phyloP scores from a whole-genome alignment of 2,797 vertebrate species.

The Aotus griseimembra region DNA sequence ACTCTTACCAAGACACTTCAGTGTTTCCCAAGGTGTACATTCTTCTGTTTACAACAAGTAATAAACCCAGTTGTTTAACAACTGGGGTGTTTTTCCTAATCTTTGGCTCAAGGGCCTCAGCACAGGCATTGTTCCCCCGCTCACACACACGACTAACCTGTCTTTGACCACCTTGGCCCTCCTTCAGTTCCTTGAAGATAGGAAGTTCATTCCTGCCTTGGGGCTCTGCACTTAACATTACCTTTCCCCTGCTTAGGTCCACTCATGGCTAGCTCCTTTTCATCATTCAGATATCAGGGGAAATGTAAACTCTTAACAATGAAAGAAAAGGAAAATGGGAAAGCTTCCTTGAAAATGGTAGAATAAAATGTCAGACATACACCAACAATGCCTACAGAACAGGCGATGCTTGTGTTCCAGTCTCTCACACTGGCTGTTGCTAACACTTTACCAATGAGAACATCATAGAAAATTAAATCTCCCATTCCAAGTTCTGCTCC shows the following conservation, averaged over 20 bases:
- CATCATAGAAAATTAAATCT: conserved; percentile 96
- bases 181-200: background rate
- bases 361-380: background rate
- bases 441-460: conserved; percentile 94
- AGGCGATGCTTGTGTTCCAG: conserved; percentile 94
- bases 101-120: background rate
- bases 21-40: background rate
- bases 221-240: background rate
- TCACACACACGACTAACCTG: background rate
- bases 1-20: background rate
- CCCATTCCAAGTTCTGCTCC: conserved; percentile 92
- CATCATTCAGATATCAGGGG: background rate
- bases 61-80: background rate
- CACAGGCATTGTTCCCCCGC: background rate
- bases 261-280: background rate
- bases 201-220: background rate
- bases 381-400: conserved; percentile 93
- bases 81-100: background rate
- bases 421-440: conserved; percentile 90
- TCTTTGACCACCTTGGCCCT: background rate
- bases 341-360: background rate
- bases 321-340: background rate
- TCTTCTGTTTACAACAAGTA: background rate
- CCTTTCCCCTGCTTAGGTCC: background rate
- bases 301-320: background rate